phyloP scores from a whole-genome alignment of 2,113 vertebrate genomes.

The Pygoscelis antarcticus region DNA sequence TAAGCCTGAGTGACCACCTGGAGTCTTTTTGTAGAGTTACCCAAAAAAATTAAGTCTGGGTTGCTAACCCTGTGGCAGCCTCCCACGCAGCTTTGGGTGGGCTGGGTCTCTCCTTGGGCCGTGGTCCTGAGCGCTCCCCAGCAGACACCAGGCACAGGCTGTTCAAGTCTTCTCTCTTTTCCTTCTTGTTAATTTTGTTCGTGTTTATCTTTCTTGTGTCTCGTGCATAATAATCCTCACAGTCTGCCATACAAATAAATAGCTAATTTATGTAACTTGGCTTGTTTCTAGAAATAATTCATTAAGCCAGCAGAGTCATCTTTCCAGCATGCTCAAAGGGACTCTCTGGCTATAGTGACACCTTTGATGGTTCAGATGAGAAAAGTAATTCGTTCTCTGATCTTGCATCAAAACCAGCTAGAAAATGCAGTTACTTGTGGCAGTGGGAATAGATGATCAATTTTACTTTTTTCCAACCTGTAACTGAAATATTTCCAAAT shows the following conservation, averaged over 20 bases:
- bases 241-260: neutral
- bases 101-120: neutral
- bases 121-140: rapidly evolving
- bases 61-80: neutral
- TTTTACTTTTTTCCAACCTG: neutral
- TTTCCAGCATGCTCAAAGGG: neutral
- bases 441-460: neutral
- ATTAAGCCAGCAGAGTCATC: neutral
- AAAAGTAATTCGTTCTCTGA: neutral
- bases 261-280: neutral
- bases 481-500: neutral
- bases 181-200: neutral
- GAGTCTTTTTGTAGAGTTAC: neutral
- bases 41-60: rapidly evolving
- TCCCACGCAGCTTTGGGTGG: neutral
- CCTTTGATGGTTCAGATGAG: neutral
- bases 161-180: neutral
- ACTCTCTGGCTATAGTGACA: neutral
- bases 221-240: neutral
- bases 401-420: neutral
- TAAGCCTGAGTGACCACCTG: neutral
- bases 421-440: neutral
- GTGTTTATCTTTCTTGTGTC: neutral
- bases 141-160: neutral
- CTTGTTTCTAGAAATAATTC: neutral